Conservation (phyloP, 2,797 vertebrate species). For the Phyllotis vaccarum region DNA sequence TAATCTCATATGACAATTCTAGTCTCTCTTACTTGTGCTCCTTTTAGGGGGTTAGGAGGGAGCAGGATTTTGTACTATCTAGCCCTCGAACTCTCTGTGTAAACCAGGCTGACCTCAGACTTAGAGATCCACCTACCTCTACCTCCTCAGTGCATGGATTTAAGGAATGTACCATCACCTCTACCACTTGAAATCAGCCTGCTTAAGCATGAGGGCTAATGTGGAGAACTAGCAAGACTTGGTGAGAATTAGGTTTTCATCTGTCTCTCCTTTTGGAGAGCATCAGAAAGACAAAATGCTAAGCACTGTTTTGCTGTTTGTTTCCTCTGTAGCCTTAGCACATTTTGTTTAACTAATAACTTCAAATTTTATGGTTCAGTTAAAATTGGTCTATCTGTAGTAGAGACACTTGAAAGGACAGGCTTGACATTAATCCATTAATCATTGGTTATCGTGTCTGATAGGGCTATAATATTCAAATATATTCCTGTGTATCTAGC, state of each 20-base stretch:
- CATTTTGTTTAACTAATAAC: slow-evolving; percentile 53
- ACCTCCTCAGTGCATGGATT: not conserved
- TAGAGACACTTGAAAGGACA: slow-evolving; percentile 60
- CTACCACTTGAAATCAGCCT: not conserved
- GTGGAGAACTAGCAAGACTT: slow-evolving; percentile 7
- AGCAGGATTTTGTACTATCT: not conserved
- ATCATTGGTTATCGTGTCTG: slow-evolving; percentile 27
- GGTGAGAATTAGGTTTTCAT: slow-evolving; percentile 32
- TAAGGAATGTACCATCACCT: not conserved
- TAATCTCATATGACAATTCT: not conserved
- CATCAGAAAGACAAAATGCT: slow-evolving; percentile 32
- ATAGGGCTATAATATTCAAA: slow-evolving; percentile 34
- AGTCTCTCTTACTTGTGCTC: not conserved
- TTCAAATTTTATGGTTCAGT: slow-evolving; percentile 48
- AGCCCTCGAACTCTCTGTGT: not conserved
- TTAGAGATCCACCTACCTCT: not conserved
- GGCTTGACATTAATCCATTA: slow-evolving; percentile 1
- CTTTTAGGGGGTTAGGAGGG: not conserved
- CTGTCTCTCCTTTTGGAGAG: slow-evolving; percentile 16
- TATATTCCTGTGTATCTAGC: not conserved
- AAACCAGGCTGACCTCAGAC: not conserved
- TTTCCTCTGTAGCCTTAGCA: slow-evolving; percentile 21
- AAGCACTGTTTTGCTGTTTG: not conserved
- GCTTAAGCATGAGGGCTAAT: not conserved
- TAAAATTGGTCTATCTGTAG: slow-evolving; percentile 35